phyloP scores from a whole-genome alignment of 2,113 vertebrate genomes.

The Cavia aperea region DNA sequence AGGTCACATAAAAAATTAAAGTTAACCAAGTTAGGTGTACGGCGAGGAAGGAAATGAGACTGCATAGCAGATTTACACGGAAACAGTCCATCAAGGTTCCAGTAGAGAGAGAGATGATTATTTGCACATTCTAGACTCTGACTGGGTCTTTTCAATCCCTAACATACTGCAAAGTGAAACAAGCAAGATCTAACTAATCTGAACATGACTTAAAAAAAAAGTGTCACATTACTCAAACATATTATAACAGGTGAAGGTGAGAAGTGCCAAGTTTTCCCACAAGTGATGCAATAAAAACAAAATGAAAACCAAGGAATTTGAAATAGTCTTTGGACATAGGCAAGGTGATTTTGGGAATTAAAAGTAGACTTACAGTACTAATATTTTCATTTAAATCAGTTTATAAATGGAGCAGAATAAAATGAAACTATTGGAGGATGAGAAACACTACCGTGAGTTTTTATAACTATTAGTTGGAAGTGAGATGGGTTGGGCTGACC shows the following conservation, averaged over 20 bases:
- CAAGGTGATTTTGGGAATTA: not conserved
- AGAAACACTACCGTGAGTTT: not conserved
- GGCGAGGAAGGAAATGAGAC: not conserved
- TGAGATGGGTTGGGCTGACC: not conserved
- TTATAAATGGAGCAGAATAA: not conserved
- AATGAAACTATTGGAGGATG: not conserved
- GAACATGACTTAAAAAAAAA: not conserved
- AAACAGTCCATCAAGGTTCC: not conserved
- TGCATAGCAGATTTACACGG: accelerated
- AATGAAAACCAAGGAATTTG: not conserved
- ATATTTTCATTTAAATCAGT: not conserved
- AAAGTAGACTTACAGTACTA: not conserved
- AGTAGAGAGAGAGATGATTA: not conserved
- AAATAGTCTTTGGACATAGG: not conserved
- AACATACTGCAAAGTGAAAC: not conserved
- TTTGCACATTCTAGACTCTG: not conserved
- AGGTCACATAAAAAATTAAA: not conserved
- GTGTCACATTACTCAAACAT: not conserved
- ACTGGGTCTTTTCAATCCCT: not conserved
- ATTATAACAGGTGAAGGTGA: not conserved
- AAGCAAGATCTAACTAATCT: not conserved
- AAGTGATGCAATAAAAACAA: not conserved
- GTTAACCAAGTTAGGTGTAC: not conserved
- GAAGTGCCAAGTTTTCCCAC: not conserved
- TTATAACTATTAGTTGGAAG: not conserved